Percentiles rank a stretch among this genome's conserved stretches.
Evolutionary conservation across 2,113 vertebrate genomes (phyloP).

Genomic region (Pao palembangensis): DNA sequence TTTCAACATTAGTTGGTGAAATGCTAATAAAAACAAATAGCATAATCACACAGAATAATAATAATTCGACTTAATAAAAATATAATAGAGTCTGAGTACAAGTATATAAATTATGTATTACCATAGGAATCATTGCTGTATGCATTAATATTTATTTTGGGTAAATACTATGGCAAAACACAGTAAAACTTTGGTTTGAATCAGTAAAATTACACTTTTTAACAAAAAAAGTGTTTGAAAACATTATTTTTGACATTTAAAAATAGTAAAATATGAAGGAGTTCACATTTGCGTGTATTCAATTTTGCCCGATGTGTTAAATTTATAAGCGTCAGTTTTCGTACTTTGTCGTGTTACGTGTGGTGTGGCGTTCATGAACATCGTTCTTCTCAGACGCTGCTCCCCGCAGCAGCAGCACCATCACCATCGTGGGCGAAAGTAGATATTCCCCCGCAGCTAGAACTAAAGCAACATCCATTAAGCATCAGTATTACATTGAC

Average conservation of each 20-base stretch:
- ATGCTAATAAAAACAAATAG: too few species aligned
- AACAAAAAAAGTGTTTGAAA: background rate
- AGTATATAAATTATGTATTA: too few species aligned
- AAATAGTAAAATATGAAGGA: too few species aligned
- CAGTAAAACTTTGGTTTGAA: background rate
- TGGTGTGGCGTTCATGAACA: slow-evolving; percentile 37
- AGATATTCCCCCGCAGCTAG: slow-evolving; percentile 29
- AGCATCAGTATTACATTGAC: slow-evolving; percentile 28
- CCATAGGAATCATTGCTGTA: background rate
- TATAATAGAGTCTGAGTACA: too few species aligned
- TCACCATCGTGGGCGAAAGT: slow-evolving; percentile 19
- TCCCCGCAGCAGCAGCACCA: slow-evolving; percentile 12
- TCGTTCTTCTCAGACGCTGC: slow-evolving; percentile 10
- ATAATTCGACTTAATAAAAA: too few species aligned
- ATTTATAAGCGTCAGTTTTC: too few species aligned
- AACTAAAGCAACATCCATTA: slow-evolving; percentile 50
- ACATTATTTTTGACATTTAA: too few species aligned
- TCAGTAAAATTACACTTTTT: background rate
- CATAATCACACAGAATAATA: too few species aligned
- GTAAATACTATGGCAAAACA: background rate
- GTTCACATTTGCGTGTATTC: background rate
- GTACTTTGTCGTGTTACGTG: slow-evolving; percentile 4
- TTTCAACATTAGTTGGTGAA: too few species aligned
- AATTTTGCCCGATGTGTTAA: too few species aligned
- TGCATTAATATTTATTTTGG: background rate